Evolutionary conservation across 2,797 vertebrate genomes (phyloP).

Genomic region (Poeciliopsis paucimaculata): DNA sequence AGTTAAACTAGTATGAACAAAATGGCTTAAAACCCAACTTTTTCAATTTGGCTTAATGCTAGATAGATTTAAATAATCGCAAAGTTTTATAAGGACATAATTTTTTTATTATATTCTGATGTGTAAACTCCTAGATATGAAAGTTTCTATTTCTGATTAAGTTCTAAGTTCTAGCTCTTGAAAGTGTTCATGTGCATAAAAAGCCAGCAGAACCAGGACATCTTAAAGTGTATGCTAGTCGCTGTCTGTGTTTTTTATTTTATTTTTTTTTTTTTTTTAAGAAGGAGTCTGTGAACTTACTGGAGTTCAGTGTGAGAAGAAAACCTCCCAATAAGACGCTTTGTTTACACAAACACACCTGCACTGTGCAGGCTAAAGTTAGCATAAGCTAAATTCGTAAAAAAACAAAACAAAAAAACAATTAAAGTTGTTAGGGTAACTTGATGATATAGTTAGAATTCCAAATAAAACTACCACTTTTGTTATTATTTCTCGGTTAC

Average conservation of each 20-base stretch:
- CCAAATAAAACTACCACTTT: not conserved
- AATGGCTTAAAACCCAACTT: not conserved
- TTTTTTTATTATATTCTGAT: not conserved
- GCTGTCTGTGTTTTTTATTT: not conserved
- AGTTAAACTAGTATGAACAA: not conserved
- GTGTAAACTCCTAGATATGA: not conserved
- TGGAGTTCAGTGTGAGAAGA: not conserved
- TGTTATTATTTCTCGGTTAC: not conserved
- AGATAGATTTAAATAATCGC: not conserved
- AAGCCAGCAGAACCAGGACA: not conserved
- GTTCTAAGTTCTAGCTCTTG: not conserved
- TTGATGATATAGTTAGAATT: not conserved
- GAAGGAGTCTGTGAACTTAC: not conserved
- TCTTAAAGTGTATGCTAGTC: not conserved
- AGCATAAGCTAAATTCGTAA: constrained; percentile 9
- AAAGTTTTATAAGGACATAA: no score
- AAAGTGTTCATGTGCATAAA: not conserved
- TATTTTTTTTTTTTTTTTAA: no score
- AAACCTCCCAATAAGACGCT: not conserved
- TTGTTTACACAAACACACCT: constrained; percentile 24
- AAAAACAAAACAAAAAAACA: not conserved
- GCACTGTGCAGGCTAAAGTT: not conserved
- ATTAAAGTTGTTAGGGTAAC: not conserved
- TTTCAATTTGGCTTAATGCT: not conserved
- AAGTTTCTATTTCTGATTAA: not conserved